Percentiles rank a stretch among this genome's conserved stretches.
Conservation (phyloP, 2,113 vertebrate species). For the Daphoenositta chrysoptera region DNA sequence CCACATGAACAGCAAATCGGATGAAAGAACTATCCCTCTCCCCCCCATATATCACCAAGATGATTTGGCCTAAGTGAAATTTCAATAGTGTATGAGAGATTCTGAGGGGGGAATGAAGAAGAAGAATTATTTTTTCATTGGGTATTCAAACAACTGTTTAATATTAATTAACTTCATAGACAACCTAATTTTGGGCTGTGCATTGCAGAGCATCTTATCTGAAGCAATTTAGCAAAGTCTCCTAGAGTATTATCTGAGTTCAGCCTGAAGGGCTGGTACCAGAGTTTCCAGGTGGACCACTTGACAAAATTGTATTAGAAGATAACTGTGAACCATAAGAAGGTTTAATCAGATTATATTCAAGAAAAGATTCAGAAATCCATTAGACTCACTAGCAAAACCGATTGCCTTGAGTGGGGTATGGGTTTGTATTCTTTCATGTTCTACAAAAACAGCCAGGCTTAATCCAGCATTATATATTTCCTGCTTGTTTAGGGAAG, state of each 20-base stretch:
- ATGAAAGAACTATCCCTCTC: background rate
- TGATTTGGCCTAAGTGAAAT: background rate
- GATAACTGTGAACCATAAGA: background rate
- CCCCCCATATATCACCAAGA: background rate
- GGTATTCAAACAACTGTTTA: background rate
- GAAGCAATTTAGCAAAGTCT: background rate
- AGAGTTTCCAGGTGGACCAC: background rate
- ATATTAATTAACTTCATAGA: background rate
- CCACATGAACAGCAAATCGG: background rate
- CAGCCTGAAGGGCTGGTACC: background rate
- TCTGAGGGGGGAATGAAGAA: background rate
- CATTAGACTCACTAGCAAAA: background rate
- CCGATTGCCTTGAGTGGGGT: background rate
- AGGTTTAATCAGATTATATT: background rate
- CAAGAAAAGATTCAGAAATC: background rate
- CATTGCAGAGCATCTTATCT: background rate
- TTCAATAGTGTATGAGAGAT: background rate
- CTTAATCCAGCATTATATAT: background rate
- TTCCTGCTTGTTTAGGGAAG: background rate
- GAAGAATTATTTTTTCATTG: background rate
- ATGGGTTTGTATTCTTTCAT: background rate
- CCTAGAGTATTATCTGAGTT: background rate
- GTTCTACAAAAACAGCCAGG: background rate
- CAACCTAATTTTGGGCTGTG: background rate
- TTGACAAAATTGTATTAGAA: background rate